A percentile compares a stretch with the other conserved stretches of the same genome.
Conservation (phyloP, 2,888 invertebrate genomes). For the Chouioia cunea region DNA sequence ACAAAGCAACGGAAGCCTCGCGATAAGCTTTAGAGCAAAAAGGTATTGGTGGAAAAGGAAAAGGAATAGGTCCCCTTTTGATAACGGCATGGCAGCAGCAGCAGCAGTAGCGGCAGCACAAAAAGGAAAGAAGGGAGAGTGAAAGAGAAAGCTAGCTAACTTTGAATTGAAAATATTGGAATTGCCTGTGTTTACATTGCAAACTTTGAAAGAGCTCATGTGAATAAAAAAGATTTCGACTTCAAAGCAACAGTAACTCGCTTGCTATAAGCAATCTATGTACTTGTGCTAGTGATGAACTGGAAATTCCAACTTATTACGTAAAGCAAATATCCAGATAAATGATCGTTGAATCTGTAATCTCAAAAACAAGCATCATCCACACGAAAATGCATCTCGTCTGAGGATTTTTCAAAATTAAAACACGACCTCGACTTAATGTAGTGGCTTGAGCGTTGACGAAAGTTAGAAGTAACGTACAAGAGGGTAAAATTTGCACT, state of each 20-base stretch:
- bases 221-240: slow-evolving; percentile 40
- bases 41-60: neutral
- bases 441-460: too few relatives aligned
- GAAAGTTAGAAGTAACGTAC: too few relatives aligned
- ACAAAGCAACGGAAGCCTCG: slow-evolving; percentile 41
- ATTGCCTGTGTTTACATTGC: slow-evolving; percentile 37
- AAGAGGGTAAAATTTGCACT: slow-evolving; percentile 32
- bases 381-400: too few relatives aligned
- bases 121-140: neutral
- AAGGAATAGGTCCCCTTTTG: slow-evolving; percentile 18
- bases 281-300: too few relatives aligned
- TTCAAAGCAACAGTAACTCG: slow-evolving; percentile 18
- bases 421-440: too few relatives aligned
- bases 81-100: neutral
- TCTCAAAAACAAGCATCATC: too few relatives aligned
- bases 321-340: too few relatives aligned
- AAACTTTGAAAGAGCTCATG: slow-evolving; percentile 19
- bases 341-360: too few relatives aligned
- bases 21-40: slow-evolving; percentile 48
- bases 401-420: too few relatives aligned
- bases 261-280: too few relatives aligned
- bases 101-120: neutral
- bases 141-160: neutral
- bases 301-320: too few relatives aligned
- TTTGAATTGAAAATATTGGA: slow-evolving; percentile 47